Evolutionary conservation across 1,140 invertebrate genomes (phyloP), one percentile per base, ranked within the genome.

Genomic region (Harlomillsia oculata): DNA sequence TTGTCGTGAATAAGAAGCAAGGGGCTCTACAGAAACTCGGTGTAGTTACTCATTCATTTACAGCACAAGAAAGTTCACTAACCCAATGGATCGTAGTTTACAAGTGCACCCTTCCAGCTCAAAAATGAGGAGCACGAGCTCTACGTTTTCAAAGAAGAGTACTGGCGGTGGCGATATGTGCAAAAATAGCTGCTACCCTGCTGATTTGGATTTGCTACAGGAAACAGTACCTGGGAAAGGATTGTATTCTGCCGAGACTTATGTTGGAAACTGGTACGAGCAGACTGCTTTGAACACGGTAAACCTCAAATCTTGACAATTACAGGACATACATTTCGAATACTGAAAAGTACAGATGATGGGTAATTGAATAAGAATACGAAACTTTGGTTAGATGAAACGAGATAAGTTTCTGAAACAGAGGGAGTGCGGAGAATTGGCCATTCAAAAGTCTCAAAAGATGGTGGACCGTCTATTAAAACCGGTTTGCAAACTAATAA

Each of bases 191-290:
- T 34, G 20, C 5, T 26, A 46, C 28, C 44, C 25, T 25, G 48
- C 25, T 25, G 48, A 34, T 21, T 46, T 46, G 28, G 44, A 46
- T 28, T n/a, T n/a, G n/a, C n/a, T n/a, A n/a, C 44, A 46, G 4
- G 14, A 20, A 2, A 46, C 44, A 30, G 28, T 30, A 5, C 28
- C 44, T 32, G n/a, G 16, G 6, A 46, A 46, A 46, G 23, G 1
- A 11, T 3, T 8, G 3, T 46, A 30, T 20, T 54, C 32, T 36
- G 58, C 58, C 1, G 62, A 64, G 23, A 64, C 62, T 2, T 64
- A 64, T 40, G 58, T 64, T 2, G 51, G 55, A 6, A 64, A 64
- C 23, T 64, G 62, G 62, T 64, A 64, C 34, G 62, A 64, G 39
- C 54, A 64, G 20, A 64, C 62, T 13, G 50, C 44, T 39, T 32